Evolutionary conservation across 2,113 vertebrate species (phyloP).

Genomic region (Apteryx owenii): DNA sequence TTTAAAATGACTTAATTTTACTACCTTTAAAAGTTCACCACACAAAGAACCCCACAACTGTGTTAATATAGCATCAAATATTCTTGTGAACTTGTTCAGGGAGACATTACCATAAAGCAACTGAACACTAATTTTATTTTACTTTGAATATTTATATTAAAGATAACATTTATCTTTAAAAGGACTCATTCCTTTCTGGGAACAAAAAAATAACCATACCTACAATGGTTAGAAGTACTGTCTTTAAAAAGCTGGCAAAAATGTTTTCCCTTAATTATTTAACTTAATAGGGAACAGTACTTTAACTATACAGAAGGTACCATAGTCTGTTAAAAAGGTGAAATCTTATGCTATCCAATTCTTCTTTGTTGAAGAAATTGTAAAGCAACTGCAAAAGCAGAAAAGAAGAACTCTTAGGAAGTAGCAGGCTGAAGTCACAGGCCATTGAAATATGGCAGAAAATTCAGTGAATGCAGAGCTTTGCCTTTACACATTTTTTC

Average conservation of each 20-base stretch:
- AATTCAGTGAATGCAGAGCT: background rate
- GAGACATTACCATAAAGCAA: background rate
- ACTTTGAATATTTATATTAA: background rate
- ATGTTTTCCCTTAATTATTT: background rate
- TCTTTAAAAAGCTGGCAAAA: background rate
- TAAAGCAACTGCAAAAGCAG: background rate
- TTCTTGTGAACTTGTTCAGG: background rate
- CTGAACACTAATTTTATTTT: background rate
- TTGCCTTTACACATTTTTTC: background rate
- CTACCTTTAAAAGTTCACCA: slow-evolving; percentile 61
- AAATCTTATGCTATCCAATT: background rate
- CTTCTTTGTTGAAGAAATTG: background rate
- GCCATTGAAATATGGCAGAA: background rate
- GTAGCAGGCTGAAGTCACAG: background rate
- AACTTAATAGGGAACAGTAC: background rate
- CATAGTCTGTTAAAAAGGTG: background rate
- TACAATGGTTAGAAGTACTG: background rate
- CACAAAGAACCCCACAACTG: slow-evolving; percentile 15
- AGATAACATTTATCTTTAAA: background rate
- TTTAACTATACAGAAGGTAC: background rate
- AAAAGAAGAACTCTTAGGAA: fast-evolving
- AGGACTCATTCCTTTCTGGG: background rate
- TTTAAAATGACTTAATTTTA: slow-evolving; percentile 64
- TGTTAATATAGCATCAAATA: background rate
- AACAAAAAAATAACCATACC: background rate